These are phyloP conservation scores for Tridacna crocea DNA, from an alignment of 2,888 invertebrate genomes.

Conservation along the genomic window DNA sequence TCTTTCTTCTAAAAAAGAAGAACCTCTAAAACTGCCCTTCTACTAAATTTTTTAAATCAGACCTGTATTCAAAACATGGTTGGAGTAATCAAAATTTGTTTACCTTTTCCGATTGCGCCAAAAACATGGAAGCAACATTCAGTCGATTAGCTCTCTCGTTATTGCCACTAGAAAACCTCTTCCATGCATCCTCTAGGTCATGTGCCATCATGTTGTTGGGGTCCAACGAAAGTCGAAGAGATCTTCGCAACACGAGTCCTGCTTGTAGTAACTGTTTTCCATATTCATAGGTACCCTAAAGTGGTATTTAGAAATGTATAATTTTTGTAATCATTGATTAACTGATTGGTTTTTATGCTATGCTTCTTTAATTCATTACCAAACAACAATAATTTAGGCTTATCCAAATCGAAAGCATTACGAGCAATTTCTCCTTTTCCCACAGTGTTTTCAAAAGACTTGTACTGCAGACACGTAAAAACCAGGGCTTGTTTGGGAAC, in stretches of 20 bases:
- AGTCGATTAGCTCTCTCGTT: constrained; percentile 91
- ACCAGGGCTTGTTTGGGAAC: background rate
- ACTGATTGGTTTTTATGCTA: too few species aligned
- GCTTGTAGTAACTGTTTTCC: constrained; percentile 92
- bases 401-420: too few species aligned
- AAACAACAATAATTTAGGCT: too few species aligned
- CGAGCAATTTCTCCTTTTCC: background rate
- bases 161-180: constrained; percentile 88
- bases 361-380: too few species aligned
- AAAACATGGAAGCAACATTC: constrained; percentile 91
- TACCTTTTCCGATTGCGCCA: constrained; percentile 87
- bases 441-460: background rate
- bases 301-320: too few species aligned
- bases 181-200: constrained; percentile 89
- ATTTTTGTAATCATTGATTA: too few species aligned
- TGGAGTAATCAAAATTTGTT: too few species aligned
- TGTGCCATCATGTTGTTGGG: constrained; percentile 87
- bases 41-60: too few species aligned
- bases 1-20: too few species aligned
- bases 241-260: constrained; percentile 89
- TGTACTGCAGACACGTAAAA: background rate
- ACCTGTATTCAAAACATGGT: too few species aligned
- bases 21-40: too few species aligned
- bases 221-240: constrained; percentile 87
- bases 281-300: constrained; percentile 91